Evolutionary conservation across 2,113 vertebrate species (phyloP).

Genomic region (Motacilla tschutschensis): DNA sequence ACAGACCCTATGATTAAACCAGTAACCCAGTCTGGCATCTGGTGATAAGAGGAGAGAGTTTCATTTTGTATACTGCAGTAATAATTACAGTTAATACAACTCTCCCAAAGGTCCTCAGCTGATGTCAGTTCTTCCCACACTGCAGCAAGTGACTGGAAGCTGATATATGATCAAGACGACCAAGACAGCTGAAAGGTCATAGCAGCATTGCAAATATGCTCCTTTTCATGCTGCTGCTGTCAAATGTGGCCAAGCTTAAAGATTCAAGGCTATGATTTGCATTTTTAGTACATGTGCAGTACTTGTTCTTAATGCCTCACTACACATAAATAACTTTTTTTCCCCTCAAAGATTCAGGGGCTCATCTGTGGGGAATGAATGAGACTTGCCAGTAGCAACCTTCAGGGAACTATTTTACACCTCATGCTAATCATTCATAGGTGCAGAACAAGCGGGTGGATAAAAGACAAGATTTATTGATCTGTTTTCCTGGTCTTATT

Average conservation of each 20-base stretch:
- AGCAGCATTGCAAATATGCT: not conserved
- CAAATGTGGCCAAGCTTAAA: not conserved
- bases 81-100: not conserved
- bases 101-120: not conserved
- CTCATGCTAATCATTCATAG: not conserved
- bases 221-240: not conserved
- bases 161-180: not conserved
- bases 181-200: not conserved
- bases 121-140: not conserved
- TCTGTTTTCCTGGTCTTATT: not conserved
- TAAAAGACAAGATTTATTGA: constrained; percentile 7
- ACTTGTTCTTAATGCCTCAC: not conserved
- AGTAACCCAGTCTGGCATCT: not conserved
- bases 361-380: not conserved
- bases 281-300: not conserved
- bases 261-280: not conserved
- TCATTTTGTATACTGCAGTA: not conserved
- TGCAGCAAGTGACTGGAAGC: not conserved
- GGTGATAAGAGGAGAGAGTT: not conserved
- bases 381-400: not conserved
- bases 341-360: not conserved
- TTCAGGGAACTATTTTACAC: not conserved
- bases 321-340: not conserved
- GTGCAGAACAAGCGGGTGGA: not conserved
- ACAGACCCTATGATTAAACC: not conserved